These are phyloP conservation scores for Aphrophora alni DNA, from an alignment of 2,888 invertebrate species.

Conservation along the genomic window DNA sequence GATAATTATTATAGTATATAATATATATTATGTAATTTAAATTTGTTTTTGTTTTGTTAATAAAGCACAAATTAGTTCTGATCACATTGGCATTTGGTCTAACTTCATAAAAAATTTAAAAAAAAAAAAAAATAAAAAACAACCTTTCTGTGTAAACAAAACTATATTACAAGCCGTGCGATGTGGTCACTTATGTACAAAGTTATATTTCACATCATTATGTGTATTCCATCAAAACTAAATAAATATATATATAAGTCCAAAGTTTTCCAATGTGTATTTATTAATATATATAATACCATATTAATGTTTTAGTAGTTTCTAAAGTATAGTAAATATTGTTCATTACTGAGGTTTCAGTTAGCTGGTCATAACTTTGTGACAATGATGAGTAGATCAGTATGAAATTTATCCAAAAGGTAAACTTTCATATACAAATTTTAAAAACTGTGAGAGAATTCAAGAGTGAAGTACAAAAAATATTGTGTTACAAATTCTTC, in stretches of 20 bases:
- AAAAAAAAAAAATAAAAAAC: too few species aligned
- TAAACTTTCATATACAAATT: too few species aligned
- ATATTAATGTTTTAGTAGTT: too few species aligned
- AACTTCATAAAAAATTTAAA: background rate
- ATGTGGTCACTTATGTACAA: background rate
- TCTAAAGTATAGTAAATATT: too few species aligned
- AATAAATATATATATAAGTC: slow-evolving; percentile 2
- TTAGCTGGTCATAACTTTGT: too few species aligned
- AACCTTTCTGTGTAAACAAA: background rate
- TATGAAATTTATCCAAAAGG: too few species aligned
- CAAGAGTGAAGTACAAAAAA: too few species aligned
- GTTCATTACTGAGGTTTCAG: too few species aligned
- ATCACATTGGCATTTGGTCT: background rate
- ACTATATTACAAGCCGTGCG: background rate
- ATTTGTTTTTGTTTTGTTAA: background rate
- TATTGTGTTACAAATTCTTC: too few species aligned
- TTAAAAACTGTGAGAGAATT: too few species aligned
- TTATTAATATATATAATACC: too few species aligned
- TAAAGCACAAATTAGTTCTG: slow-evolving; percentile 2
- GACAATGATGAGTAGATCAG: too few species aligned
- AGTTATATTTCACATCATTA: background rate
- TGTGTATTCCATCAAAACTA: background rate
- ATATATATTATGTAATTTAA: slow-evolving; percentile 6
- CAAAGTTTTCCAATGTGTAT: background rate
- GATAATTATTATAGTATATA: background rate